These are phyloP conservation scores for Sminthurinus aureus DNA, from an alignment of 2,888 invertebrate genomes.

Conservation along the genomic window DNA sequence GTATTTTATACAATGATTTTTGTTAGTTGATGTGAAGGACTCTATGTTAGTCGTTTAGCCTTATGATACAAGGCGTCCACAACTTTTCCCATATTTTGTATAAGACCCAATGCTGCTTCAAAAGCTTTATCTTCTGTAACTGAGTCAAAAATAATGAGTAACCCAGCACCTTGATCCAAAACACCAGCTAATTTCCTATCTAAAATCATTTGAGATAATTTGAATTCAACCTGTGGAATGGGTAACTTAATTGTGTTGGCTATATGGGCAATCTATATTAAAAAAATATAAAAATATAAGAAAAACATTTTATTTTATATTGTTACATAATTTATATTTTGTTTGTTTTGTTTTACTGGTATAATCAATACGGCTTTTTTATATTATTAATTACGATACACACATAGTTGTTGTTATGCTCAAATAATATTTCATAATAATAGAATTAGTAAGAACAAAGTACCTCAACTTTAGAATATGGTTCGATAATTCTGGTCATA, in stretches of 20 bases:
- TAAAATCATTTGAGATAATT: constrained; percentile 99
- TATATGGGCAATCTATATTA: constrained; percentile 73
- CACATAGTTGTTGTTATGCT: too few species aligned
- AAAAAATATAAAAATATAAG: neutral
- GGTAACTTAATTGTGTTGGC: constrained; percentile 90
- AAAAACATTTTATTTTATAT: neutral
- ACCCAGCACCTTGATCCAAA: constrained; percentile 97
- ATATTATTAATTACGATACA: too few species aligned
- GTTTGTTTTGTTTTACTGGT: neutral
- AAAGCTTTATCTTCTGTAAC: constrained; percentile 95
- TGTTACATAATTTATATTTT: neutral
- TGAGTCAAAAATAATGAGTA: constrained; percentile 97
- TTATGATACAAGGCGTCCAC: constrained; percentile 99
- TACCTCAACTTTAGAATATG: constrained; percentile 94
- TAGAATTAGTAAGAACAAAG: too few species aligned
- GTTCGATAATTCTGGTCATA: constrained; percentile 97
- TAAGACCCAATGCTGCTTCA: constrained; percentile 94
- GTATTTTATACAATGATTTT: too few species aligned
- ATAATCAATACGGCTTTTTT: too few species aligned
- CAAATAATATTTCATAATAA: too few species aligned
- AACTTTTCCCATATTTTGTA: constrained; percentile 99
- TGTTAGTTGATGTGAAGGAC: too few species aligned
- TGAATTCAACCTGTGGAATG: constrained; percentile 94
- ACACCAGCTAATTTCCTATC: constrained; percentile 98
- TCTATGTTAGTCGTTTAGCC: constrained; percentile 94